Percentiles rank a stretch among this genome's conserved stretches.
Conservation (phyloP, 1,140 invertebrate species). For the Zaprionus ornatus region DNA sequence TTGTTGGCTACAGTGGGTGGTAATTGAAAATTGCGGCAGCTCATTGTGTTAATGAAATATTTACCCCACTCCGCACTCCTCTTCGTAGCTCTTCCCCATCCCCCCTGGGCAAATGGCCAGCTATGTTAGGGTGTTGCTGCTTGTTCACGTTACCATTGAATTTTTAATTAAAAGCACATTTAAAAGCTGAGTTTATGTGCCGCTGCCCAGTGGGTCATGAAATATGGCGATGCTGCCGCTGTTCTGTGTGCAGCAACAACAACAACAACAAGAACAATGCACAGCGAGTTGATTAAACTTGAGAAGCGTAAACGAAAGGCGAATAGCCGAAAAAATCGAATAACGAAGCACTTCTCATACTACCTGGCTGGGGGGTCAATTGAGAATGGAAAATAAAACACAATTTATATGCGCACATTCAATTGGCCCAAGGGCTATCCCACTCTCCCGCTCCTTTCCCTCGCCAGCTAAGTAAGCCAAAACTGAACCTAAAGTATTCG, state of each 20-base stretch:
- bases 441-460: not conserved
- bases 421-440: not conserved
- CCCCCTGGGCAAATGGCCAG: not conserved
- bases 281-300: conserved; percentile 66
- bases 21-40: conserved; percentile 71
- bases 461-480: not conserved
- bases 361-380: conserved; percentile 56
- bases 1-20: conserved; percentile 62
- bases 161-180: conserved; percentile 79
- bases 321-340: not conserved
- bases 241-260: conserved; percentile 3
- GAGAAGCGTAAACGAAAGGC: conserved; percentile 33
- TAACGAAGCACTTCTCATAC: not conserved
- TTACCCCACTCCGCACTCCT: not conserved
- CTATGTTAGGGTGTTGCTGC: conserved; percentile 25
- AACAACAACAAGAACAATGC: conserved; percentile 42
- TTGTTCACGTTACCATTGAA: conserved; percentile 55
- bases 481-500: not conserved
- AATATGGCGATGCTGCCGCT: conserved; percentile 48
- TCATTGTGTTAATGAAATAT: conserved; percentile 73
- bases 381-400: conserved; percentile 54
- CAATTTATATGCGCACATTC: conserved; percentile 41
- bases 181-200: conserved; percentile 71
- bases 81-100: not conserved
- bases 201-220: conserved; percentile 65